These are phyloP conservation scores for Dicrurus megarhynchus DNA, from an alignment of 2,113 vertebrate genomes.

Conservation along the genomic window DNA sequence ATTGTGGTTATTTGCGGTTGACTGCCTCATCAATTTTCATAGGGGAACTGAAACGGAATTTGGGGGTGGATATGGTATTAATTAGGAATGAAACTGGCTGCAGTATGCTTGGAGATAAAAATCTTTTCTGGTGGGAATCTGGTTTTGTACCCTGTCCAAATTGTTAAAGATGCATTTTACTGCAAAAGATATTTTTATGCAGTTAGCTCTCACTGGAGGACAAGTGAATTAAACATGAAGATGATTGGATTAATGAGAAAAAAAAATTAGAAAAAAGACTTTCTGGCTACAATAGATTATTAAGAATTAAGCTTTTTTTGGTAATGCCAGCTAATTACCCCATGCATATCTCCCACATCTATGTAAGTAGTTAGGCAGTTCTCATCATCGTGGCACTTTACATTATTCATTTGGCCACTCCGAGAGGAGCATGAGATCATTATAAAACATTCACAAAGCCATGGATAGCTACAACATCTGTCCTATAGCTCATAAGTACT, in stretches of 20 bases:
- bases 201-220: conserved; percentile 32
- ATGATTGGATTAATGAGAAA: conserved; percentile 7
- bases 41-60: conserved; percentile 64
- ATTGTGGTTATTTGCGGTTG: conserved; percentile 42
- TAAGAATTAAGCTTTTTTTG: conserved; percentile 22
- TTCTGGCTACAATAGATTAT: neutral
- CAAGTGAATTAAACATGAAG: conserved; percentile 56
- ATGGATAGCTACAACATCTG: neutral
- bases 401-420: neutral
- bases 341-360: neutral
- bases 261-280: neutral
- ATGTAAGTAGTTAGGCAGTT: neutral
- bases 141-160: conserved; percentile 59
- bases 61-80: conserved; percentile 66
- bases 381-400: neutral
- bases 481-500: neutral
- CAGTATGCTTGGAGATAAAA: conserved; percentile 64
- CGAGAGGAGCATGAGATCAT: neutral
- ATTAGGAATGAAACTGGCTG: conserved; percentile 67
- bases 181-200: conserved; percentile 59
- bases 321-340: neutral
- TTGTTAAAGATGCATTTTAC: conserved; percentile 65
- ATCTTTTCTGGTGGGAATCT: conserved; percentile 64
- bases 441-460: neutral
- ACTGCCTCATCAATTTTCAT: conserved; percentile 69